Percentiles rank a stretch among this genome's conserved stretches.
Conservation (phyloP, 2,113 vertebrate species). For the Silurus glanis region DNA sequence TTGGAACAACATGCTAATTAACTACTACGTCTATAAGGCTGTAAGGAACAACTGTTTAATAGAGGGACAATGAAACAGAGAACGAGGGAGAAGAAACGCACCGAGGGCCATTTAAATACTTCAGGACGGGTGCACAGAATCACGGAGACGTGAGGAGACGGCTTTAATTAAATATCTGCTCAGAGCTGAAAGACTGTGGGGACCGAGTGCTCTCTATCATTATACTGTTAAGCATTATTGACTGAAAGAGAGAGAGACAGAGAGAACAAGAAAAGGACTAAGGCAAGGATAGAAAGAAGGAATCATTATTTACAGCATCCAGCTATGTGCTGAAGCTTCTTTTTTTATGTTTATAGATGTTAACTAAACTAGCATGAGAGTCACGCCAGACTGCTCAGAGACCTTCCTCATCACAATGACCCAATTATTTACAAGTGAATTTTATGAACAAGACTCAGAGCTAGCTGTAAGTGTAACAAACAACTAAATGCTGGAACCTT, state of each 20-base stretch:
- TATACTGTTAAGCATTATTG: not conserved
- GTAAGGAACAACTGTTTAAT: not conserved
- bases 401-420: not conserved
- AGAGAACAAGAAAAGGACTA: not conserved
- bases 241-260: not conserved
- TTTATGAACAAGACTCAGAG: too few relatives aligned
- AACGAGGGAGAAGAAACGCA: not conserved
- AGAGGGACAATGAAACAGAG: not conserved
- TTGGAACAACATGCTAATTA: not conserved
- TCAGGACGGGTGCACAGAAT: conserved; percentile 1
- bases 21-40: not conserved
- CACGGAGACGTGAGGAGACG: not conserved
- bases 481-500: too few relatives aligned
- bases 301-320: not conserved
- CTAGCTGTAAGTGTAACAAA: too few relatives aligned
- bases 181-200: conserved; percentile 3
- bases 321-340: not conserved
- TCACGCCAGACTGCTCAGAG: not conserved
- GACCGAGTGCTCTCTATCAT: conserved; percentile 1
- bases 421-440: too few relatives aligned
- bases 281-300: not conserved
- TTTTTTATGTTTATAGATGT: not conserved
- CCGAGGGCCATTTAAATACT: not conserved
- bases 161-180: conserved; percentile 42
- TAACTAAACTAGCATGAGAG: not conserved